Percentiles rank a stretch among this genome's conserved stretches.
phyloP scores from a whole-genome alignment of 2,888 invertebrate species.

The Boloria euphrosyne region DNA sequence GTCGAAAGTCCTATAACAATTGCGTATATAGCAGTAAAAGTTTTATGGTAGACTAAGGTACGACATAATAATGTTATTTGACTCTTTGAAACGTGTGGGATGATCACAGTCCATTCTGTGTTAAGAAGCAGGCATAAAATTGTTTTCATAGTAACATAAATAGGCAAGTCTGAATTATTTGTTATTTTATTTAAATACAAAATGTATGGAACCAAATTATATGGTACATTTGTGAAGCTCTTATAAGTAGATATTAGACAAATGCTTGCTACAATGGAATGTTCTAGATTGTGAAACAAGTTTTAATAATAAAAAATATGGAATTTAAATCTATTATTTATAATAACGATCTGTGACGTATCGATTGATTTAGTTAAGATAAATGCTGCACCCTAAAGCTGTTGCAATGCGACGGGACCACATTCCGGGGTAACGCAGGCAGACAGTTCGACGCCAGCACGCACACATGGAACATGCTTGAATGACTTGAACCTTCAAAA shows the following conservation, averaged over 20 bases:
- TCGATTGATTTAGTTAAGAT: constrained; percentile 13
- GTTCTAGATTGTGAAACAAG: not conserved
- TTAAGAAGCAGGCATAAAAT: constrained; percentile 67
- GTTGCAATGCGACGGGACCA: constrained; percentile 45
- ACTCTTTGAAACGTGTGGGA: constrained; percentile 67
- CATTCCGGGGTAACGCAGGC: constrained; percentile 56
- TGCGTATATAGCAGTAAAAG: constrained; percentile 21
- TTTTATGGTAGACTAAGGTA: constrained; percentile 50
- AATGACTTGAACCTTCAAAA: constrained; percentile 12
- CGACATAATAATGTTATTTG: constrained; percentile 76
- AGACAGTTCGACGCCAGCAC: constrained; percentile 66
- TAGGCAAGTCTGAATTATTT: constrained; percentile 39
- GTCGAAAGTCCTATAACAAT: constrained; percentile 42
- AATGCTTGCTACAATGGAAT: not conserved
- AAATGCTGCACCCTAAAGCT: constrained; percentile 12
- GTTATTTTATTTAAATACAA: constrained; percentile 40
- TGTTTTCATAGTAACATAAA: constrained; percentile 47
- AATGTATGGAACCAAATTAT: constrained; percentile 32
- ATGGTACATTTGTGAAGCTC: constrained; percentile 27
- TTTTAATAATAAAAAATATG: not conserved
- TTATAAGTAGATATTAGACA: constrained; percentile 11
- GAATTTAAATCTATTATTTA: constrained; percentile 2
- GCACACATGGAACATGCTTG: constrained; percentile 31
- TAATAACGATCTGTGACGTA: constrained; percentile 3
- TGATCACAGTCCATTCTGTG: constrained; percentile 73